Percentiles rank a stretch among this genome's conserved stretches.
Conservation (phyloP, 1,140 invertebrate species). For the Trinorchestia longiramus region DNA sequence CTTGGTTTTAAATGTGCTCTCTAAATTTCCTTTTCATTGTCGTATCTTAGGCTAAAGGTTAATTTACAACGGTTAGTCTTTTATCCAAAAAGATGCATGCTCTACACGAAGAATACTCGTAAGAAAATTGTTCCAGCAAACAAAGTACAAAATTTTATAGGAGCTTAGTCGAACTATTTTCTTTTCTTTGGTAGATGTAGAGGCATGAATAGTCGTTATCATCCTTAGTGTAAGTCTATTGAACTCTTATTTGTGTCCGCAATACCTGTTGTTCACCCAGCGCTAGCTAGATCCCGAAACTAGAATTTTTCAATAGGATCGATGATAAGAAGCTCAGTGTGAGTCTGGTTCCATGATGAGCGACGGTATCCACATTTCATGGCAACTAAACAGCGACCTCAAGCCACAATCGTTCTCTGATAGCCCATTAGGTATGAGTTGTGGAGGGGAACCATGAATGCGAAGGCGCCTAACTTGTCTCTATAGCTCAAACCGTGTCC, state of each 20-base stretch:
- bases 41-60: too few species aligned
- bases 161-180: not conserved
- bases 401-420: constrained; percentile 21
- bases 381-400: constrained; percentile 28
- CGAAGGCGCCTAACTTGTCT: not conserved
- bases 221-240: not conserved
- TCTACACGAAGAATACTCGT: too few species aligned
- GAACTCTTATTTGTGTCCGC: not conserved
- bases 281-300: not conserved
- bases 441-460: constrained; percentile 1
- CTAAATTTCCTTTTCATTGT: too few species aligned
- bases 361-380: constrained; percentile 10
- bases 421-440: constrained; percentile 4
- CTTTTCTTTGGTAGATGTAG: not conserved
- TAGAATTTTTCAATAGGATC: not conserved
- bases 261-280: not conserved
- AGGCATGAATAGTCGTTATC: not conserved
- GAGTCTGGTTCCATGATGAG: not conserved
- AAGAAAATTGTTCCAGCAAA: not conserved
- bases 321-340: not conserved
- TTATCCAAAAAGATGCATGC: too few species aligned
- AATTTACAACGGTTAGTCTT: too few species aligned
- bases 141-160: not conserved
- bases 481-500: not conserved
- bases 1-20: too few species aligned